A percentile compares a stretch with the other conserved stretches of the same genome.
phyloP scores from a whole-genome alignment of 2,797 vertebrate species.

The Rhincodon typus region DNA sequence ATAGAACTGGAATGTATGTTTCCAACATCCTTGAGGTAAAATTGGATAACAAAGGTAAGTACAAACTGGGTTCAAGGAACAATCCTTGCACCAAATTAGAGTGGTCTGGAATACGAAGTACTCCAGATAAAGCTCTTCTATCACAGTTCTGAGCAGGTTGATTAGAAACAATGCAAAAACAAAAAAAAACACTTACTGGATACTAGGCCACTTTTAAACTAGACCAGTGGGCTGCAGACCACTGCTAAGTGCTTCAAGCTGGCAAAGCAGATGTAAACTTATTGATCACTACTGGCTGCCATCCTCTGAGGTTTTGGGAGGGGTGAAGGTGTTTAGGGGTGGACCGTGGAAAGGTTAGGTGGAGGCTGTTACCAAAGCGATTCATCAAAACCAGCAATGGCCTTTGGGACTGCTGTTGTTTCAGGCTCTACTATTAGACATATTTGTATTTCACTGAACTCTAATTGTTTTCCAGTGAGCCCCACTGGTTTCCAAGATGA shows the following conservation, averaged over 20 bases:
- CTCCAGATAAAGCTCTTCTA: too few relatives aligned
- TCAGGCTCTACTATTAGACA: neutral
- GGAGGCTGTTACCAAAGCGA: neutral
- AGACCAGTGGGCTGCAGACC: too few relatives aligned
- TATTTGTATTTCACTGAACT: neutral
- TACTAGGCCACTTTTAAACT: too few relatives aligned
- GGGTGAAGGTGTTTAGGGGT: neutral
- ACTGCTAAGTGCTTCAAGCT: too few relatives aligned
- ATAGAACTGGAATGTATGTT: neutral
- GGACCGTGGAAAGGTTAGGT: neutral
- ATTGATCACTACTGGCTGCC: too few relatives aligned
- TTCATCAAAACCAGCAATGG: neutral
- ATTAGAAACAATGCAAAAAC: too few relatives aligned
- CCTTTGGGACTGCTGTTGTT: neutral
- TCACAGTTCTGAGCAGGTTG: too few relatives aligned
- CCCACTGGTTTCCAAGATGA: neutral
- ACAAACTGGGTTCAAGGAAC: neutral
- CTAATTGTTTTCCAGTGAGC: neutral
- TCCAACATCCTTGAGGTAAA: neutral
- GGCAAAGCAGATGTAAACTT: too few relatives aligned
- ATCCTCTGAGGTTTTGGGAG: too few relatives aligned
- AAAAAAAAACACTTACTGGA: too few relatives aligned
- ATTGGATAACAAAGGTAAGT: neutral
- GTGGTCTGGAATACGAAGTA: too few relatives aligned
- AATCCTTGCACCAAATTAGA: neutral